Base-by-base conservation (phyloP, 2,113 vertebrate species). In the Lamprologus lemairii region DNA sequence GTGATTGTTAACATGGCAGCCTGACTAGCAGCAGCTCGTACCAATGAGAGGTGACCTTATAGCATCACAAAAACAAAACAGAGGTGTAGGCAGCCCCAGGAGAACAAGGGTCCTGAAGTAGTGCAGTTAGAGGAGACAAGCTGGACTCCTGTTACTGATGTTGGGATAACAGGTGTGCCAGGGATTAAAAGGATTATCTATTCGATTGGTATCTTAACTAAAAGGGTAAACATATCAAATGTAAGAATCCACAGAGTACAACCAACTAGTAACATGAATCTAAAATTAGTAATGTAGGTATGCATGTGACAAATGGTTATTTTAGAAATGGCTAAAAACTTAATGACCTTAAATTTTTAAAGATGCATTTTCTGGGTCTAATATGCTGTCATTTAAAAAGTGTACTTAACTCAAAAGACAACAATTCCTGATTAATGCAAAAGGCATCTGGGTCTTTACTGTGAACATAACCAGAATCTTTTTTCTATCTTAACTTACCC, bases 1-100 rank as follows among this genome's bases (percentile, higher is more conserved):
- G 57, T 79, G 88, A 93, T 82, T 85, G 63, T 86, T 71, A 88
- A 91, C 92, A 91, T 37, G 81, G 58, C 85, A 85, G 68, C 65
- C 73, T 88, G 87, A 91, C 60, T 55, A 51, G 73, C 87, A 73
- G 53, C 86, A 71, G 47, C 57, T 86, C 23, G 37, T 53, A 93
- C 63, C 83, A 54, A 71, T 81, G 80, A 86, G 78, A 78, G 80
- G 49, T 86, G 87, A 93, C 92, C 87, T 92, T 54, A 55, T 19
- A 63, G 53, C 23, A 17, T 55, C 53, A 45, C 23, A n/a, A 14
- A 86, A 91, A 83, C 57, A 84, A 87, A 53, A 35, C 47, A 55
- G 17, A 57, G 37, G 84, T 13, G 65, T 21, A 45, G 54, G 82
- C 35, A 21, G 9, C 53, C 33, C 3, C 2, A 31, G 58, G 19